Base-by-base conservation (phyloP, 2,888 invertebrate genomes). In the Drosophila parthenogenetica region DNA sequence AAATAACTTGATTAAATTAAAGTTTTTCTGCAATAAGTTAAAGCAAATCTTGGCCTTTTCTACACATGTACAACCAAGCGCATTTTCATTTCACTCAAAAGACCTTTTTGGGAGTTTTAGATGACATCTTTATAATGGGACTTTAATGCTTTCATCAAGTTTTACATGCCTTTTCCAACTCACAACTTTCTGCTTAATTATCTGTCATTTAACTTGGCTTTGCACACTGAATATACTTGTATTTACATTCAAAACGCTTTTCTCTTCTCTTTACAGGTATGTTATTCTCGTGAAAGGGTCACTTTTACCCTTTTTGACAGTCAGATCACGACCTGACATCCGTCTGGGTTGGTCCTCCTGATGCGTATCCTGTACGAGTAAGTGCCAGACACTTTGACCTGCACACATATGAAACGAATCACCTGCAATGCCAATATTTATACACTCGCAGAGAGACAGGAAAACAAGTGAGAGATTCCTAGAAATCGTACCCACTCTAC, bases 351-450 rank as follows among this genome's bases (percentile, higher is more conserved):
- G 19, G 51, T 58, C 58, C 39, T 51, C 46, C 29, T 25, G n/a
- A 43, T 54, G 35, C 19, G 50, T 57, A 51, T 46, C 62, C 48
- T 46, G 63, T 29, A 29, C 29, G 8, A 29, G 29, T 72, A 65
- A 72, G 72, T 69, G 77, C 32, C 72, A 62, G 60, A 69, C 57
- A 73, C 77, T 66, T 48, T 73, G 69, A 77, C 77, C 76, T 61
- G 35, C 19, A 59, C 22, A 59, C 68, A 62, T 45, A 66, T 70
- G 71, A 75, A 53, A 59, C 45, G 59, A 71, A 59, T 61, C 81
- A 83, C 84, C 87, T 82, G 82, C 81, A 70, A 68, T 69, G 76
- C 35, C 87, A 82, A 82, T 82, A 81, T 82, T 86, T 86, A 78
- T 63, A 71, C 70, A 69, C 73, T 51, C 63, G 29, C 58, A 37